These are phyloP conservation scores for Copidosoma aretas DNA, from an alignment of 2,888 invertebrate species.

Conservation along the genomic window DNA sequence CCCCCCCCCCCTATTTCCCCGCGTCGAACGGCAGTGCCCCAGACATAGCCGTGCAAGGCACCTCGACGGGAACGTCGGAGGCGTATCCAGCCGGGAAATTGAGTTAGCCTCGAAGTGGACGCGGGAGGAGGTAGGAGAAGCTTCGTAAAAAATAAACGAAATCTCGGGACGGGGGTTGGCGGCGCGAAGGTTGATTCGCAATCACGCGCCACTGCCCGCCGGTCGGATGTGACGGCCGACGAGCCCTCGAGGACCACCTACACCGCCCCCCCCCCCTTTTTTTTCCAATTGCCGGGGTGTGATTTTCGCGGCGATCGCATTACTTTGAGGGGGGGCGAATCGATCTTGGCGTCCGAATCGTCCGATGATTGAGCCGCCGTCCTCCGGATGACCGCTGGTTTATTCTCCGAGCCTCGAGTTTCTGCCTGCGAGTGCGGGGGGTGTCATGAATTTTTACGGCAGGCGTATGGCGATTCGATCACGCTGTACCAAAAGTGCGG, in stretches of 20 bases:
- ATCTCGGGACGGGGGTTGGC: conserved; percentile 12
- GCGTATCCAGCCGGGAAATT: conserved; percentile 54
- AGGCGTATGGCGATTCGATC: not conserved
- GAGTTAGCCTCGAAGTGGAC: conserved; percentile 48
- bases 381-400: not conserved
- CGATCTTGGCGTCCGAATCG: not conserved
- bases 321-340: too few relatives aligned
- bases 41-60: too few relatives aligned
- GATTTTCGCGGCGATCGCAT: not conserved
- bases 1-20: too few relatives aligned
- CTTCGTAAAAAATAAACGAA: conserved; percentile 46
- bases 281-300: not conserved
- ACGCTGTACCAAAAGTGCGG: not conserved
- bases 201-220: conserved; percentile 3
- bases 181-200: conserved; percentile 17
- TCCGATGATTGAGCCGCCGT: conserved; percentile 7
- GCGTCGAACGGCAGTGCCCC: too few relatives aligned
- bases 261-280: not conserved
- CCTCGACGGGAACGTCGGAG: conserved; percentile 28
- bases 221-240: not conserved
- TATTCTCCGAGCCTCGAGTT: not conserved
- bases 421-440: too few relatives aligned
- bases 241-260: not conserved
- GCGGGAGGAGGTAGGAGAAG: not conserved
- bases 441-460: conserved; percentile 24